These are phyloP conservation scores for Xerus rutilus DNA, from an alignment of 2,797 vertebrate genomes.

Conservation along the genomic window DNA sequence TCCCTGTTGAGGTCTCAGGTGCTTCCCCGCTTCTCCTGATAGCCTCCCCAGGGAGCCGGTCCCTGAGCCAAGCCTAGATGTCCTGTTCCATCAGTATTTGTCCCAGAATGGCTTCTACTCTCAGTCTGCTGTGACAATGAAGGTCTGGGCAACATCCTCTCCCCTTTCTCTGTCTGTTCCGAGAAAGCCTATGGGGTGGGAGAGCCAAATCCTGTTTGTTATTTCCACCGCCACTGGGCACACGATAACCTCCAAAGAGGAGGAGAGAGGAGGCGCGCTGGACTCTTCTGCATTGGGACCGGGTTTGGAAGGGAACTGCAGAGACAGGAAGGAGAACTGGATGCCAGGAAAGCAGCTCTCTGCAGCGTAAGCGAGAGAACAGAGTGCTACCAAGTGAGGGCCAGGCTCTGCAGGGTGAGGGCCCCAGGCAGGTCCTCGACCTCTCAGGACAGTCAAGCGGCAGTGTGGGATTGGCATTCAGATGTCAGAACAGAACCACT, in stretches of 20 bases:
- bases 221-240: background rate
- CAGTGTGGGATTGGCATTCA: background rate
- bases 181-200: background rate
- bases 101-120: background rate
- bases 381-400: no score
- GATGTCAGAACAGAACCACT: background rate
- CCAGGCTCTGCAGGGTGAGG: rapidly evolving
- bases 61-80: background rate
- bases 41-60: background rate
- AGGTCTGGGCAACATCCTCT: background rate
- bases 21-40: background rate
- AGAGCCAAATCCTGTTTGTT: no score
- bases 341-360: rapidly evolving
- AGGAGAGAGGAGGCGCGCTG: background rate
- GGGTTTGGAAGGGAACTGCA: no score
- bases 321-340: background rate
- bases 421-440: background rate
- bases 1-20: background rate
- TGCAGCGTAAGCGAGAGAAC: no score
- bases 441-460: background rate
- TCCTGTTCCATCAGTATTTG: background rate
- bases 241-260: rapidly evolving
- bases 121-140: background rate
- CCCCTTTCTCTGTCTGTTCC: background rate
- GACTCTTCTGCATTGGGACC: rapidly evolving